A percentile compares a stretch with the other conserved stretches of the same genome.
Evolutionary conservation across 2,113 vertebrate genomes (phyloP).

Genomic region (Hippocampus mohnikei): DNA sequence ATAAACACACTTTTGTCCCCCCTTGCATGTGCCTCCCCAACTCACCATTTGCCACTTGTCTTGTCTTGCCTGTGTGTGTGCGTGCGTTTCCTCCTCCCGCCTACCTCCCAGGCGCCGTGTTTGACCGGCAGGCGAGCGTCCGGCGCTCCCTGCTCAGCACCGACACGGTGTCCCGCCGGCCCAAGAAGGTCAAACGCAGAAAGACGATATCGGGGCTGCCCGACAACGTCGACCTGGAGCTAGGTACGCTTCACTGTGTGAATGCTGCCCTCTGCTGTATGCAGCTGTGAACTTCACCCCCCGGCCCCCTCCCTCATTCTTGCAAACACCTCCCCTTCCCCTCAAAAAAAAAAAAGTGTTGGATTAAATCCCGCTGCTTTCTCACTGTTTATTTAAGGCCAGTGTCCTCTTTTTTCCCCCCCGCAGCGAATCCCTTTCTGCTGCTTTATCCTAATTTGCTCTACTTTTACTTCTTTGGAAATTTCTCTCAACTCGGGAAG

Average conservation of each 20-base stretch:
- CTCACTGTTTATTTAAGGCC: not conserved
- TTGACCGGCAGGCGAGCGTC: conserved; percentile 97
- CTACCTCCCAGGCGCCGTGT: conserved; percentile 92
- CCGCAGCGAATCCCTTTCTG: not conserved
- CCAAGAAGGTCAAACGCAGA: conserved; percentile 99
- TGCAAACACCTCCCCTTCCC: not conserved
- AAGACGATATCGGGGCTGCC: conserved; percentile 99
- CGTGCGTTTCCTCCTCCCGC: conserved; percentile 80
- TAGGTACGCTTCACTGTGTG: conserved; percentile 78
- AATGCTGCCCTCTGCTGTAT: conserved; percentile 56
- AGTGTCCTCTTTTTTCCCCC: not conserved
- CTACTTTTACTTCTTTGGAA: not conserved
- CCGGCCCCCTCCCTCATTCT: too few relatives aligned
- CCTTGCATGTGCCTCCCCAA: conserved; percentile 63
- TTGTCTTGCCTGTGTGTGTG: conserved; percentile 76
- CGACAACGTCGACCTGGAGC: conserved; percentile 94
- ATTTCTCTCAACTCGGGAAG: not conserved
- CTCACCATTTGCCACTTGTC: conserved; percentile 42
- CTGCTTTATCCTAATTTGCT: not conserved
- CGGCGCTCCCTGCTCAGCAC: conserved; percentile 97
- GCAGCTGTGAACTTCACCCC: conserved; percentile 40
- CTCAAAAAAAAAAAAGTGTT: conserved; percentile 19
- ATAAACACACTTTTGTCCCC: not conserved
- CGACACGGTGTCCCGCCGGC: conserved; percentile 95
- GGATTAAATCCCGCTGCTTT: not conserved